Percentiles rank a stretch among this genome's conserved stretches.
These are phyloP conservation scores for Atherinosoma microstoma DNA, from an alignment of 2,797 vertebrate species.

Conservation along the genomic window DNA sequence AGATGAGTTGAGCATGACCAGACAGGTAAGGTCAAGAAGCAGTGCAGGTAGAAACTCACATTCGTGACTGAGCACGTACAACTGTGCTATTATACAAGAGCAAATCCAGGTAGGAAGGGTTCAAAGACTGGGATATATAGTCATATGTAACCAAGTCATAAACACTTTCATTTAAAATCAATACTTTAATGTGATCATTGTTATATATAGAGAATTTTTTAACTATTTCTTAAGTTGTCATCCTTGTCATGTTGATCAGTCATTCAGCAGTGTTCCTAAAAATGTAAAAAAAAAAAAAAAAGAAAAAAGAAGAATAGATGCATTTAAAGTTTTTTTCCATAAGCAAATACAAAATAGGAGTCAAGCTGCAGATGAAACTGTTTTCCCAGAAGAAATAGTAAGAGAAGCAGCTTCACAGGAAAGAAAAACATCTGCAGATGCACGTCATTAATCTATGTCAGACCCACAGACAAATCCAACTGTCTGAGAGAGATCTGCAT, in stretches of 20 bases:
- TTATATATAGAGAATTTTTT: too few species aligned
- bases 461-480: not conserved
- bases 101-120: not conserved
- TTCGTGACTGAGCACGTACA: slow-evolving; percentile 43
- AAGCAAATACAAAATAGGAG: not conserved
- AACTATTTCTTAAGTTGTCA: too few species aligned
- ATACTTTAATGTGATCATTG: too few species aligned
- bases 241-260: too few species aligned
- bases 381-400: slow-evolving; percentile 20
- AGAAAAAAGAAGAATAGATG: not conserved
- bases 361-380: not conserved
- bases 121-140: not conserved
- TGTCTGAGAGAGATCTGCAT: slow-evolving; percentile 3
- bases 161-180: too few species aligned
- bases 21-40: slow-evolving; percentile 38
- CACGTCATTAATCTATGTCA: slow-evolving; percentile 9
- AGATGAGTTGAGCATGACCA: slow-evolving; percentile 41
- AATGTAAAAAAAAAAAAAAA: not conserved
- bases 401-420: slow-evolving; percentile 21
- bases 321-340: slow-evolving; percentile 10
- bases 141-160: too few species aligned
- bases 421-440: not conserved
- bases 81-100: slow-evolving; percentile 2
- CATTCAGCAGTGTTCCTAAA: too few species aligned
- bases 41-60: slow-evolving; percentile 25